Base-by-base conservation (phyloP, 1,140 invertebrate genomes). In the Pachyrhynchus sulphureomaculatus region DNA sequence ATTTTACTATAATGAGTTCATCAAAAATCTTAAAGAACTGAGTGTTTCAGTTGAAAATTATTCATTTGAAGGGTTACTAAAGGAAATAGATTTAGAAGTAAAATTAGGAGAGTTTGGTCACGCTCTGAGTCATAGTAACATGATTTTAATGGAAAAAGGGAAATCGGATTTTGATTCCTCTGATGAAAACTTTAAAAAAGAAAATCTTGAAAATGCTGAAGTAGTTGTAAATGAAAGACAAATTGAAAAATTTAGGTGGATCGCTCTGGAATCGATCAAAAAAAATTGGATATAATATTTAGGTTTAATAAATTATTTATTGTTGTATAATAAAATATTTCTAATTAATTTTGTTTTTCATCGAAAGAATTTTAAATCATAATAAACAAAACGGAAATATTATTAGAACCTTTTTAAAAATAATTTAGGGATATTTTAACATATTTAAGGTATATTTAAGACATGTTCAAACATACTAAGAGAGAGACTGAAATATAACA, bases 1-100 rank as follows among this genome's bases (percentile, higher is more conserved):
- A 52, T 65, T 78, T 0, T 84, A 84, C 61, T 78, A 82, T 47
- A 18, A 53, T 5, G 21, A 58, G 23, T 63, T 65, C 2, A 45
- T 63, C 2, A 54, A 39, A 41, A 54, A 58, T 10, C 26, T 67
- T 1, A 34, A 41, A 23, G n/a, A 57, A 23, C 37, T 64, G 3
- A 45, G 44, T 21, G 32, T 64, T 9, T 52, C 61, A 10, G 54
- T 34, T 2, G 32, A 15, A 6, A 2, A 29, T 4, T 67, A 45
- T 32, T 33, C n/a, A 0, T 53, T 32, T 10, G 52, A 44, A 6
- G n/a, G 34, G 9, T 61, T 65, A 10, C 9, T 55, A 17, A 32
- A 65, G 12, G 66, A 67, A 66, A 47, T 67, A 8, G 32, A 57
- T 18, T 13, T 18, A 9, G 57, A 34, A 20, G n/a, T 33, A 0